These are phyloP conservation scores for Carassius auratus DNA, from an alignment of 2,113 vertebrate species.

Conservation along the genomic window DNA sequence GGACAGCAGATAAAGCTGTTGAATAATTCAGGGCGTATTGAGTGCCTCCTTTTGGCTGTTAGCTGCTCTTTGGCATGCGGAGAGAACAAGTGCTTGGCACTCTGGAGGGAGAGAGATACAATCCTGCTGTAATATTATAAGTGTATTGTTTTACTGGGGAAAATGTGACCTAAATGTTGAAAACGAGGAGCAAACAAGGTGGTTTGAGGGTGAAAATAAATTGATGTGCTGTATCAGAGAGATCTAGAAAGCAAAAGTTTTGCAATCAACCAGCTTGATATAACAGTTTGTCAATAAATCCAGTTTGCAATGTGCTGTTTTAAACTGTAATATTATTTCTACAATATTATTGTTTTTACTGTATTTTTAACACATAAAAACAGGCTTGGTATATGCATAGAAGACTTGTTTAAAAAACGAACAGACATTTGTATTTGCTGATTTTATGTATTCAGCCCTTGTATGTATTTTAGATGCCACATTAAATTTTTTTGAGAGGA, in stretches of 20 bases:
- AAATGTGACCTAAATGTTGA: conserved; percentile 22
- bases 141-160: background rate
- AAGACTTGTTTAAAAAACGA: too few relatives aligned
- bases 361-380: too few relatives aligned
- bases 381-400: too few relatives aligned
- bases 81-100: background rate
- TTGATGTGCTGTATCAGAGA: background rate
- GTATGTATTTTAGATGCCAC: too few relatives aligned
- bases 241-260: background rate
- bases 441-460: too few relatives aligned
- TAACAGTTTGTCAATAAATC: too few relatives aligned
- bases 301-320: too few relatives aligned
- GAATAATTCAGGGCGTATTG: conserved; percentile 54
- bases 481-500: too few relatives aligned
- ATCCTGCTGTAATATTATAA: background rate
- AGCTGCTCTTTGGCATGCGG: conserved; percentile 26
- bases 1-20: conserved; percentile 53
- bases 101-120: background rate
- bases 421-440: too few relatives aligned
- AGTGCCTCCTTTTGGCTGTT: conserved; percentile 49
- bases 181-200: background rate
- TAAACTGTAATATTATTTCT: too few relatives aligned
- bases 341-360: too few relatives aligned
- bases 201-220: conserved; percentile 2
- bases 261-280: too few relatives aligned